Conservation (phyloP, 2,888 invertebrate genomes). For the Boloria euphrosyne region DNA sequence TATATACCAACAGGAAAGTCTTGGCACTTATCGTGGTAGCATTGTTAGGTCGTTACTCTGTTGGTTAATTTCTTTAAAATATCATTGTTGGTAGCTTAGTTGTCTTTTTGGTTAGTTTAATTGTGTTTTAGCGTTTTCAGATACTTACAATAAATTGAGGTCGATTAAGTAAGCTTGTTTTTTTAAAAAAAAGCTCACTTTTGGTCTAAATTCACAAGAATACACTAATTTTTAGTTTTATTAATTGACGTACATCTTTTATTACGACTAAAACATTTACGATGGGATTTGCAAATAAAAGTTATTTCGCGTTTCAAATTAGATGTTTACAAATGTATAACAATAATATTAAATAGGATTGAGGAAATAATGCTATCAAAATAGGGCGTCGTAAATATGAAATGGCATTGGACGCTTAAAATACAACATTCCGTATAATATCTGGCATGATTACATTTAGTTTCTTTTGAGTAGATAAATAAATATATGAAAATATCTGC, state of each 20-base stretch:
- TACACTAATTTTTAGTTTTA: too few species aligned
- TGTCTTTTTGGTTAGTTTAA: too few species aligned
- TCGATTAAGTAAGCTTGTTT: too few species aligned
- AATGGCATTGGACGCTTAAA: slow-evolving; percentile 48
- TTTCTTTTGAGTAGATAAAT: slow-evolving; percentile 35
- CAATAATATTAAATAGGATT: slow-evolving; percentile 33
- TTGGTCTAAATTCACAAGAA: too few species aligned
- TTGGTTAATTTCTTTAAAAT: too few species aligned
- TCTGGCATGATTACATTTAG: slow-evolving; percentile 50
- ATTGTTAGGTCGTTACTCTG: too few species aligned
- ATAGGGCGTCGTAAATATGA: slow-evolving; percentile 44
- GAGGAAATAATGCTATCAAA: slow-evolving; percentile 37
- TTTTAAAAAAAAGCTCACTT: too few species aligned
- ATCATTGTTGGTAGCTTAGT: too few species aligned
- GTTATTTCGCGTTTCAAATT: background rate
- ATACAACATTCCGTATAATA: slow-evolving; percentile 46
- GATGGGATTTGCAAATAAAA: background rate
- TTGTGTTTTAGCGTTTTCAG: too few species aligned
- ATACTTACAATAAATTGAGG: too few species aligned
- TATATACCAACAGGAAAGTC: too few species aligned
- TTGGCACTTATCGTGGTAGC: too few species aligned
- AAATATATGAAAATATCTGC: slow-evolving; percentile 22
- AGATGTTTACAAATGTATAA: slow-evolving; percentile 32
- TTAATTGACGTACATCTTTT: background rate
- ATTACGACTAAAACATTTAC: background rate